Base-by-base conservation (phyloP, 2,797 vertebrate genomes). In the Enteromius paludinosus region DNA sequence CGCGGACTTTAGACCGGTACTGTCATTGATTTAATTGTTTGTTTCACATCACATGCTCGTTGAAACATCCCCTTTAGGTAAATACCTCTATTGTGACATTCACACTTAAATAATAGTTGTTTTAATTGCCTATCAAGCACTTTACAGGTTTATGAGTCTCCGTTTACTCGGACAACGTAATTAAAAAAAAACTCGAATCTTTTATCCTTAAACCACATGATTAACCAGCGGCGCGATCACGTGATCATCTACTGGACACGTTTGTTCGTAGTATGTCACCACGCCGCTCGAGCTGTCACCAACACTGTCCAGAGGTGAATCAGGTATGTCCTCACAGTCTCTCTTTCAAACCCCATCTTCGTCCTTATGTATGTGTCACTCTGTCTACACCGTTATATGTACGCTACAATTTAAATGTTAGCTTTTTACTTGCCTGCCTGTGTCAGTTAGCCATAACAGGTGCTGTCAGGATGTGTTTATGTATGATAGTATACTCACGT, bases 201-300 rank as follows among this genome's bases (percentile, higher is more conserved):
- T 35, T 7, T 1, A 5, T 5, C 1, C 20, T 12, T n/a, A 47
- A 77, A 83, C 65, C 81, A 49, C 20, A 83, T 6, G 81, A 83
- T 47, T 20, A 83, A 70, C 35, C 9, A 1, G 14, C 15, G 10
- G 20, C 9, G 59, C 33, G 52, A 59, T 77, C 81, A 83, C 81
- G 73, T 83, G 81, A 77, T 23, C 11, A 17, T 18, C 18, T 70
- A 59, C 81, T 82, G 64, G 73, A 77, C 77, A 56, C 73, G 49
- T 14, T 77, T 76, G 81, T 76, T 69, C 70, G 64, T 59, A 77
- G 41, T 33, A 56, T 54, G 64, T 69, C 11, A 30, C 20, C 73
- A 61, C 49, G 62, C 47, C n/a, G 49, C 38, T 43, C 25, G 62
- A 17, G 38, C 52, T 77, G 81, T 83, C 81, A 77, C 20, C 9